Base-by-base conservation (phyloP, 2,888 invertebrate species). In the Eudemis profundana region DNA sequence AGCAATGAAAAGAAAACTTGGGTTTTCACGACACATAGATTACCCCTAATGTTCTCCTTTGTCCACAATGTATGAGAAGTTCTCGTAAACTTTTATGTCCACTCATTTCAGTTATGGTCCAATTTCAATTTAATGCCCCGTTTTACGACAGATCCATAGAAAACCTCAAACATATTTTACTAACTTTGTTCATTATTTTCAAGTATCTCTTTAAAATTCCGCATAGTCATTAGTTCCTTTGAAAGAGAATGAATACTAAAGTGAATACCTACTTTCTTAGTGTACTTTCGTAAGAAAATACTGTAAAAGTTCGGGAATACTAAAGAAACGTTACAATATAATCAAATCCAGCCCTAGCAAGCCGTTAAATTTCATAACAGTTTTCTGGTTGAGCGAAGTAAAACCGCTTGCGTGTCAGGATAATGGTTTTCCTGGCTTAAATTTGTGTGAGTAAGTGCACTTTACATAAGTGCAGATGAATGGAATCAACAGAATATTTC, bases 1-100 rank as follows among this genome's bases (percentile, higher is more conserved):
- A 76, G 79, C 81, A 85, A 86, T 85, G 85, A 85, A 87, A 84
- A 83, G 84, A 85, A 85, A 84, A 86, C 79, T 85, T 84, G 70
- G 73, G 78, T 75, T 82, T 85, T 83, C 80, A 81, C 76, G 84
- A 83, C 82, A 83, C 82, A 84, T 86, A 86, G 78, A 87, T 86
- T 85, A 85, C 79, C 78, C 80, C 75, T 85, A 85, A 84, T 86
- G 80, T 76, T 78, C 84, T 79, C 82, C 75, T 84, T 86, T 85
- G 84, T 84, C 83, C 84, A 85, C 83, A 86, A 85, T 87, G 82
- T 85, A 85, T 82, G 83, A 78, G 81, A 82, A 85, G 78, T 82
- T 84, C 82, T 81, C 81, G 76, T 86, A 84, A 87, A 85, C 83
- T 86, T 85, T 87, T 86, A 87, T 83, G 78, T 73, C 74, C 76